Conservation (phyloP, 2,888 invertebrate species). For the Habrosyne pyritoides region DNA sequence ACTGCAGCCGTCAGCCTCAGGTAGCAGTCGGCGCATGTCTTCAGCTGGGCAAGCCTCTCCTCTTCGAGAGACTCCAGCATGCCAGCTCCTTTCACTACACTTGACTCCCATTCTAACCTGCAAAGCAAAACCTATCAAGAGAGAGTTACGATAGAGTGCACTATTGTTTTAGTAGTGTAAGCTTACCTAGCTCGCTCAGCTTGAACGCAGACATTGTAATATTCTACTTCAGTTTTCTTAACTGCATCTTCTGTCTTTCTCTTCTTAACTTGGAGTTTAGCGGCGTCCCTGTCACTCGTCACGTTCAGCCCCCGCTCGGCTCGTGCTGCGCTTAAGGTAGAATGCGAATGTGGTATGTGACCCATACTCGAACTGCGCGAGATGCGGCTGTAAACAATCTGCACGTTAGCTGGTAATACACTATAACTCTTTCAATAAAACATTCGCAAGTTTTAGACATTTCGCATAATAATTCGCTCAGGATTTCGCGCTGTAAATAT, state of each 20-base stretch:
- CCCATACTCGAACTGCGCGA: constrained; percentile 83
- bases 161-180: background rate
- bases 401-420: constrained; percentile 23
- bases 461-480: constrained; percentile 50
- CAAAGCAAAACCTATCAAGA: constrained; percentile 6
- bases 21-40: constrained; percentile 87
- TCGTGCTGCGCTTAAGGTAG: constrained; percentile 73
- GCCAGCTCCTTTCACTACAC: constrained; percentile 92
- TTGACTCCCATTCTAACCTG: constrained; percentile 95
- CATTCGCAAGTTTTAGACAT: constrained; percentile 43
- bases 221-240: constrained; percentile 96
- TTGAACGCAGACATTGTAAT: constrained; percentile 95
- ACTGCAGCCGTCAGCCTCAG: constrained; percentile 87
- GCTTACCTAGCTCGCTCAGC: constrained; percentile 93
- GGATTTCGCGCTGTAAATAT: constrained; percentile 43
- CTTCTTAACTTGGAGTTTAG: constrained; percentile 93
- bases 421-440: constrained; percentile 18
- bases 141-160: background rate
- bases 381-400: constrained; percentile 62
- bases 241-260: constrained; percentile 95
- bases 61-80: constrained; percentile 95
- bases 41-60: constrained; percentile 92
- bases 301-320: constrained; percentile 63
- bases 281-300: constrained; percentile 85
- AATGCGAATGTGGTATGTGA: constrained; percentile 80